Conservation (phyloP, 2,113 vertebrate genomes). For the Gallinago paraguaiae region DNA sequence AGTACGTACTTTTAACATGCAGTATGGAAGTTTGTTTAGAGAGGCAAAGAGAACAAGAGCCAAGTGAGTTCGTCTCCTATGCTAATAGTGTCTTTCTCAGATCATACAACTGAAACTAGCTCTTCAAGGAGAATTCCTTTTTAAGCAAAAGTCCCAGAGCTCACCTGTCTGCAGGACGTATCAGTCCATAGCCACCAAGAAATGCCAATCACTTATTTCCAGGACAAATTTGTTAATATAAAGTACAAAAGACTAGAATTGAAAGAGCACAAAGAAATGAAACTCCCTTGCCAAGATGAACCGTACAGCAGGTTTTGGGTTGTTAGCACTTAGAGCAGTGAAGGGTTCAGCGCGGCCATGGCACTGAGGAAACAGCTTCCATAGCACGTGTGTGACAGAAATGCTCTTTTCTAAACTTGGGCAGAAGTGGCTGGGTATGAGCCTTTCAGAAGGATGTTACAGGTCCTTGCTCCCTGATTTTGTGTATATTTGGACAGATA, state of each 20-base stretch:
- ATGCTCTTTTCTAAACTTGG: not conserved
- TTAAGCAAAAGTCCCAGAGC: not conserved
- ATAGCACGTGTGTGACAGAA: not conserved
- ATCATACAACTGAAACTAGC: not conserved
- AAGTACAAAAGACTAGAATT: not conserved
- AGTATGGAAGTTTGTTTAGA: not conserved
- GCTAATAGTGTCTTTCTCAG: not conserved
- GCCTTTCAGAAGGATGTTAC: not conserved
- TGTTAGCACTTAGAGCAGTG: not conserved
- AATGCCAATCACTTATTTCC: not conserved
- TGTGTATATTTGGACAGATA: not conserved
- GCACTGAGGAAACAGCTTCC: not conserved
- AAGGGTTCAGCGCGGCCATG: rapidly evolving
- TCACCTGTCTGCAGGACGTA: not conserved
- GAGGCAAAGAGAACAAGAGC: not conserved
- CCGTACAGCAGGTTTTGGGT: not conserved
- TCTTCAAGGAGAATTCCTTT: not conserved
- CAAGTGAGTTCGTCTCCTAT: not conserved
- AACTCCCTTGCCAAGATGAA: not conserved
- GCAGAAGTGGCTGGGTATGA: not conserved
- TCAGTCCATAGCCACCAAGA: not conserved
- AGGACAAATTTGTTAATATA: not conserved
- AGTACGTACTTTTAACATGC: not conserved
- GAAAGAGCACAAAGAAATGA: not conserved
- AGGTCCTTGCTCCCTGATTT: not conserved